Evolutionary conservation across 2,797 vertebrate species (phyloP).

Genomic region (Toxotes lorentzi): DNA sequence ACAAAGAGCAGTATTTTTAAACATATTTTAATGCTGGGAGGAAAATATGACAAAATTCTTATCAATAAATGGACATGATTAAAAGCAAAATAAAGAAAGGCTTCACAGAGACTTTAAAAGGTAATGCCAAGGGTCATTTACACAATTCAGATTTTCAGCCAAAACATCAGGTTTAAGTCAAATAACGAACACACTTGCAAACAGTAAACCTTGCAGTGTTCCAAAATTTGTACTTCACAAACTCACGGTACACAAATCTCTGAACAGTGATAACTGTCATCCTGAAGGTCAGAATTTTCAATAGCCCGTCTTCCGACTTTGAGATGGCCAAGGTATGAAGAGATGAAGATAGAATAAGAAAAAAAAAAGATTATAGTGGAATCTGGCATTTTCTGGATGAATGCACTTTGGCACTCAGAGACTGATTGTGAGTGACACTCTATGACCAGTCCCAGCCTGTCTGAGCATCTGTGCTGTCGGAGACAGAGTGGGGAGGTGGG

Average conservation of each 20-base stretch:
- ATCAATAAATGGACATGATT: neutral
- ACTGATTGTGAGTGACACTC: slow-evolving; percentile 83
- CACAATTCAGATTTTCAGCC: slow-evolving; percentile 29
- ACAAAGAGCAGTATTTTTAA: neutral
- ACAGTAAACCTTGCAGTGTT: slow-evolving; percentile 39
- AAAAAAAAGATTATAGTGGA: slow-evolving; percentile 76
- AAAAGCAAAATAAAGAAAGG: neutral
- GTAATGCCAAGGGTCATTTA: slow-evolving; percentile 7
- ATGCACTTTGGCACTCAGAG: slow-evolving; percentile 75
- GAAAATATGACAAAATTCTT: neutral
- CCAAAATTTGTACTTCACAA: slow-evolving; percentile 58
- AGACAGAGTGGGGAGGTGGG: slow-evolving; percentile 37
- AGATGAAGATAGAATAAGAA: slow-evolving; percentile 75
- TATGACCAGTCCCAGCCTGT: slow-evolving; percentile 75
- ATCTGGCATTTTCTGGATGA: slow-evolving; percentile 81
- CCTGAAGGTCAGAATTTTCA: slow-evolving; percentile 78
- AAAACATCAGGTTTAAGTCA: slow-evolving; percentile 35
- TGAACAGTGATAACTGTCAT: slow-evolving; percentile 69
- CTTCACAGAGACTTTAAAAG: neutral
- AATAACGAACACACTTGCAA: slow-evolving; percentile 42
- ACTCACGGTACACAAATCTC: slow-evolving; percentile 56
- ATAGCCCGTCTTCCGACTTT: slow-evolving; percentile 56
- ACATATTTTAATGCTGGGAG: neutral
- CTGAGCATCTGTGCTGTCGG: slow-evolving; percentile 76
- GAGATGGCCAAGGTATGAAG: slow-evolving; percentile 68